Base-by-base conservation (phyloP, 2,797 vertebrate genomes). In the Hippoglossus hippoglossus region DNA sequence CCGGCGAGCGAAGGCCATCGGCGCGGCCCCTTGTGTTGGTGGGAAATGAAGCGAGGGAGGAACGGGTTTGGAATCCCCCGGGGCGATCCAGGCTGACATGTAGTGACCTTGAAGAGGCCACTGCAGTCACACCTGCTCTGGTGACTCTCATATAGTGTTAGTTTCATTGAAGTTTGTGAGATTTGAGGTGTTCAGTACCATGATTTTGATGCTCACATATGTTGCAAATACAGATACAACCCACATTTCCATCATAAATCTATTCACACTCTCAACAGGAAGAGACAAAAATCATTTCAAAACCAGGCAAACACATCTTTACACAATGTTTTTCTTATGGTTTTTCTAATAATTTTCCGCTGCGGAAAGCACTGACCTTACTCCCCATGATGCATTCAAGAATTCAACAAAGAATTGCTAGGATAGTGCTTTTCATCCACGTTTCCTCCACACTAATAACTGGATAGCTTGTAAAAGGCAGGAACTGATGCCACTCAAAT, bases 1-100 rank as follows among this genome's bases (percentile, higher is more conserved):
- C 58, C 55, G 75, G 26, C 54, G 79, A 86, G 80, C 79, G 83
- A 88, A 88, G 85, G 81, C 86, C 87, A 67, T 79, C 41, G 56
- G 58, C 74, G 10, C 55, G 50, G 73, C 77, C 56, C 61, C 69
- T 69, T 63, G 54, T 69, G 53, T 75, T 57, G 51, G 67, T 19
- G 53, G 81, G 73, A 87, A 89, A 86, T 84, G 61, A 86, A 89
- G 63, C 71, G 36, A 56, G 77, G 16, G 1, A 69, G 55, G 47
- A 65, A 25, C 24, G 53, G 16, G 68, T 58, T 67, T 63, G 10
- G 75, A 58, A 62, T 26, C 62, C 85, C 71, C 55, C 28, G 0
- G 6, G 52, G 52, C 73, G 63, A 51, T 47, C 51, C 34, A 3
- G 46, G 46, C 53, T 71, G 66, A 50, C 36, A 39, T 66, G 41